Evolutionary conservation across 2,888 invertebrate species (phyloP).

Genomic region (Cordilura impudica): DNA sequence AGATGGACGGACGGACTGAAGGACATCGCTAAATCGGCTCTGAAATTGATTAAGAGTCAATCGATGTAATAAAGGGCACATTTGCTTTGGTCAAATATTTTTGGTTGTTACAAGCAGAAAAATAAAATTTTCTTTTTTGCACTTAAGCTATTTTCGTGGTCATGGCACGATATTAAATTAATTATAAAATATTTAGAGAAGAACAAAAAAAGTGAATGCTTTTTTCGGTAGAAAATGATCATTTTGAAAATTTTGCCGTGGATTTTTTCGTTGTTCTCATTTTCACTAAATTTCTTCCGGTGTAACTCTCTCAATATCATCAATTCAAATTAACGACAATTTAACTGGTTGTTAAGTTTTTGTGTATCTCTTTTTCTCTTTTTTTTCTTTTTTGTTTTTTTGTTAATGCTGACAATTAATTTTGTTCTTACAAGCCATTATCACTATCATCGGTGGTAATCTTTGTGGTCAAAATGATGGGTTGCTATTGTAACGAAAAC

Average conservation of each 20-base stretch:
- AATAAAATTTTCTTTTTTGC: no score
- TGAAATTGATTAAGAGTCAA: no score
- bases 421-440: slow-evolving; percentile 76
- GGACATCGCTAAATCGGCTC: no score
- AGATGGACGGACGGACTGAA: no score
- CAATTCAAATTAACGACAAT: slow-evolving; percentile 53
- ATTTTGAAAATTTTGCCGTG: neutral
- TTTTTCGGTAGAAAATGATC: no score
- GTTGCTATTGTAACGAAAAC: slow-evolving; percentile 30
- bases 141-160: no score
- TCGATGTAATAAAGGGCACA: no score
- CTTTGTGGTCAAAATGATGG: slow-evolving; percentile 51
- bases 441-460: slow-evolving; percentile 71
- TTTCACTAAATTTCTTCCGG: slow-evolving; percentile 1
- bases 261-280: neutral
- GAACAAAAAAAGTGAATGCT: no score
- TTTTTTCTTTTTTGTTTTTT: slow-evolving; percentile 17
- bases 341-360: slow-evolving; percentile 48
- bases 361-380: slow-evolving; percentile 17
- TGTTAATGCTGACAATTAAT: slow-evolving; percentile 71
- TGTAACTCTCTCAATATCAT: slow-evolving; percentile 32
- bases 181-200: no score
- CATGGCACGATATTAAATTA: no score
- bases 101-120: no score
- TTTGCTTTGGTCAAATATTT: no score